Percentiles rank a stretch among this genome's conserved stretches.
Evolutionary conservation across 2,797 vertebrate genomes (phyloP).

Genomic region (Arnoldichthys spilopterus): DNA sequence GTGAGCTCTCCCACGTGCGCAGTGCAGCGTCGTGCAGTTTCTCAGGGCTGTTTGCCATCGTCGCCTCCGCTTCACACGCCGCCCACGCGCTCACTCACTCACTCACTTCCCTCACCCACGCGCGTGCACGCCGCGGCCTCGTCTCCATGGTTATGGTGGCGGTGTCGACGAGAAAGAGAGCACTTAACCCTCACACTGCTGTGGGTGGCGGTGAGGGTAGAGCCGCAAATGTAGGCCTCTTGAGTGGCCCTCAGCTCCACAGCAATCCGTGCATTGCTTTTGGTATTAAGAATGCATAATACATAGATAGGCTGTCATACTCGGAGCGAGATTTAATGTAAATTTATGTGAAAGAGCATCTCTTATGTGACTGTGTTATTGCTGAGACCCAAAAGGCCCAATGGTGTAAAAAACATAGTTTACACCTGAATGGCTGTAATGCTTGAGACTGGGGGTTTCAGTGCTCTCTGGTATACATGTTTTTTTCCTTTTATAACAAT

Average conservation of each 20-base stretch:
- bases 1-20: slow-evolving; percentile 36
- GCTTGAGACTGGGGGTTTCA: background rate
- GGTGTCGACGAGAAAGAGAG: slow-evolving; percentile 68
- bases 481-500: background rate
- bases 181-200: slow-evolving; percentile 69
- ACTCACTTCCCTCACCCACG: slow-evolving; percentile 57
- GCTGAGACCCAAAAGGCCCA: background rate
- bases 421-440: slow-evolving; percentile 44
- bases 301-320: slow-evolving; percentile 35
- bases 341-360: slow-evolving; percentile 38
- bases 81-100: background rate
- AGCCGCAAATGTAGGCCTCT: background rate
- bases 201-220: slow-evolving; percentile 44
- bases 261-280: slow-evolving; percentile 37
- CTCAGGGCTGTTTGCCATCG: slow-evolving; percentile 61
- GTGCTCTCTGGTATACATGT: slow-evolving; percentile 8
- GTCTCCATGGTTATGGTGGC: slow-evolving; percentile 81
- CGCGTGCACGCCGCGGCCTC: slow-evolving; percentile 56
- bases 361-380: background rate
- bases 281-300: slow-evolving; percentile 27
- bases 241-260: slow-evolving; percentile 39
- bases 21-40: slow-evolving; percentile 64
- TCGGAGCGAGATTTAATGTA: slow-evolving; percentile 37
- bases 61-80: slow-evolving; percentile 49
- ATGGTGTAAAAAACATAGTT: slow-evolving; percentile 32